Evolutionary conservation across 2,797 vertebrate species (phyloP).

Genomic region (Xiphorhynchus erythropygius): DNA sequence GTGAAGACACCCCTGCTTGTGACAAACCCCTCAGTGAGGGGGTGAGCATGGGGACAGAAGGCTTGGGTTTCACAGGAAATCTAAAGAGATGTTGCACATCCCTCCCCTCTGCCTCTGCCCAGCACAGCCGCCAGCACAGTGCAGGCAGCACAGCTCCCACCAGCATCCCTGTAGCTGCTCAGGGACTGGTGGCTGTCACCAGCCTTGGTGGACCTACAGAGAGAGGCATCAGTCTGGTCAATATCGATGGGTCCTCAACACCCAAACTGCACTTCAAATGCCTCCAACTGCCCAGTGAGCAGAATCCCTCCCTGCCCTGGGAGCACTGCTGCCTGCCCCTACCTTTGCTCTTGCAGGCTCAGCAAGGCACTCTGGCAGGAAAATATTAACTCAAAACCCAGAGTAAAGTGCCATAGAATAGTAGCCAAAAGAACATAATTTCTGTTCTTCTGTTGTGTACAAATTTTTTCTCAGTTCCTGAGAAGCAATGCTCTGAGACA

Average conservation of each 20-base stretch:
- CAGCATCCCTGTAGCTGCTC: neutral
- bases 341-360: neutral
- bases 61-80: neutral
- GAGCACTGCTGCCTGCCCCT: neutral
- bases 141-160: accelerated
- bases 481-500: neutral
- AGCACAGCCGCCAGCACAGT: neutral
- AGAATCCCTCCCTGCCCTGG: neutral
- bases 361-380: neutral
- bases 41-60: accelerated
- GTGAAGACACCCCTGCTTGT: accelerated
- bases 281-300: neutral
- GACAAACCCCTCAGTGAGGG: neutral
- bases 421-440: neutral
- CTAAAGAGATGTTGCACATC: neutral
- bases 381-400: neutral
- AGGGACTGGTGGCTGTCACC: neutral
- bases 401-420: neutral
- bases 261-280: neutral
- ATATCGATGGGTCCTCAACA: neutral
- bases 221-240: accelerated
- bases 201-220: neutral
- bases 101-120: neutral
- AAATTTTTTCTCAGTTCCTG: neutral
- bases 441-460: neutral